Evolutionary conservation across 2,113 vertebrate species (phyloP), one percentile per base, ranked within the genome.

Genomic region (Bubo bubo): DNA sequence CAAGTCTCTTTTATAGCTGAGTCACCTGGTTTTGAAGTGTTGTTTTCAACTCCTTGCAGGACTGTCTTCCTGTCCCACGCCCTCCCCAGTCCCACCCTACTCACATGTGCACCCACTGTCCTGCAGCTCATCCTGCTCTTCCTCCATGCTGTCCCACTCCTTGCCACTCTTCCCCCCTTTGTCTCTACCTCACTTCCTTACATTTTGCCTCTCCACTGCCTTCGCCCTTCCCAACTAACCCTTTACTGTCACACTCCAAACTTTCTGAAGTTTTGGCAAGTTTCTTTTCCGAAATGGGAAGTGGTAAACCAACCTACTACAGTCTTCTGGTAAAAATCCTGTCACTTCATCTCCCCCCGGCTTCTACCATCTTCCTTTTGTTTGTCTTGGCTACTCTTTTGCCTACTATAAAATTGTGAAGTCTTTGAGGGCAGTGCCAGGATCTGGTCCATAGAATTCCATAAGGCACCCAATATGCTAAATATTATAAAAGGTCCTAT

Each of bases 151-250:
- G 80, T 89, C 93, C 79, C 67, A 26, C 67, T 93, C 62, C 84
- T 88, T 35, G 35, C 53, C 70, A 79, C 62, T 91, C 86, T 95
- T 94, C 89, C 95, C 93, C 84, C 1, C 74, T 97, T 96, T 95
- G 95, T 96, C 93, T 93, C 84, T 72, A 90, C 86, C 86, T 95
- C 93, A 76, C 81, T 97, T 97, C 93, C 96, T 93, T 95, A 89
- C 84, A 94, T 93, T 95, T 91, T 80, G 71, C 71, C 50, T 72
- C 59, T 76, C 64, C 43, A 28, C 45, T 67, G 62, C 71, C 74
- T 86, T 96, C 3, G 6, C 35, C 70, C 74, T 91, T 87, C 74
- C 43, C 77, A 88, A 45, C 70, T 95, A 94, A 97, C 85, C 91
- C 88, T 90, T 96, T 94, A 66, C 58, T 76, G 63, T 73, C 86